These are phyloP conservation scores for Magallana nippona DNA, from an alignment of 2,888 invertebrate species.

Conservation along the genomic window DNA sequence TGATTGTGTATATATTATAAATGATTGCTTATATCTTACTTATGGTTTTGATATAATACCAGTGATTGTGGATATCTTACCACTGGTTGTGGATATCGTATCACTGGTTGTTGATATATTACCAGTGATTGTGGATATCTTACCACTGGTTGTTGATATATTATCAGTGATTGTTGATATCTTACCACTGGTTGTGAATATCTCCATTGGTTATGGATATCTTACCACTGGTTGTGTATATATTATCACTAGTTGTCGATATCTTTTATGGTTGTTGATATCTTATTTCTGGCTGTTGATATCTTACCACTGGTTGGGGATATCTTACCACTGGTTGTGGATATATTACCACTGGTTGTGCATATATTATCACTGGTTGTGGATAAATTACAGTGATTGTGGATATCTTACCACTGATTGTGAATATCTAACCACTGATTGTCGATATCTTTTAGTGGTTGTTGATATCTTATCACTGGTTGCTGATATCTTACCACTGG, in stretches of 20 bases:
- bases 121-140: conserved; percentile 68
- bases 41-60: not conserved
- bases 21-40: not conserved
- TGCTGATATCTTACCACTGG: conserved; percentile 68
- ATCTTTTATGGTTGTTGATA: not conserved
- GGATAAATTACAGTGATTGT: not conserved
- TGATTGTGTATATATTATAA: not conserved
- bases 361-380: not conserved
- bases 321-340: not conserved
- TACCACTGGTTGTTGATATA: conserved; percentile 70
- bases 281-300: not conserved
- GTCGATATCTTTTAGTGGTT: conserved; percentile 63
- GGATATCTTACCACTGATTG: not conserved
- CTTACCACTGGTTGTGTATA: not conserved
- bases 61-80: not conserved
- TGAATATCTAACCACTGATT: not conserved
- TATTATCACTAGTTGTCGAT: not conserved
- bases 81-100: not conserved
- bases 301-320: conserved; percentile 67
- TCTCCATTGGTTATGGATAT: not conserved
- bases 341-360: not conserved
- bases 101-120: conserved; percentile 26
- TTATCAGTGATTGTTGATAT: not conserved
- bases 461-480: conserved; percentile 69
- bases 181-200: conserved; percentile 67